Base-by-base conservation (phyloP, 2,113 vertebrate genomes). In the Burhinus bistriatus region DNA sequence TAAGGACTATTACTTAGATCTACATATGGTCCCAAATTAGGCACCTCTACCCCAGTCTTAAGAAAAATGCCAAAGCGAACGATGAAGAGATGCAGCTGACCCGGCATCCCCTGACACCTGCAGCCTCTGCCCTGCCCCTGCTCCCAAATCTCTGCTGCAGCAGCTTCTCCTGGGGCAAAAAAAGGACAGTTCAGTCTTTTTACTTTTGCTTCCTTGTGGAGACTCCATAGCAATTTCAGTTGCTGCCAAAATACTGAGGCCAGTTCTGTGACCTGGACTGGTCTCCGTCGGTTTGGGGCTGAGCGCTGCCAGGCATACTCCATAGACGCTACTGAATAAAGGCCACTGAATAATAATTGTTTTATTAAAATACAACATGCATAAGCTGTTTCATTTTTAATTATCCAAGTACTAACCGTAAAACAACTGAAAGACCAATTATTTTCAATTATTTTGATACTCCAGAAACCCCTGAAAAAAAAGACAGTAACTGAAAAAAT, bases 391-490 rank as follows among this genome's bases (percentile, higher is more conserved):
- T 83, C 25, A 76, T 65, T 94, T 92, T 84, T 95, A 79, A 97
- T 94, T 82, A 87, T 84, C 76, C 57, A 89, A 72, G 32, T 36
- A 75, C 25, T 89, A 87, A 87, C 44, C 40, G 72, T 70, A 89
- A 81, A 83, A 77, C 59, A 94, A 83, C 22, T 55, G 59, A 80
- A 92, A 93, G 45, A 81, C 38, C 68, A 83, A 93, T 94, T 94
- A 89, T 92, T 93, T 95, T 87, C 57, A 38, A 95, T 95, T 83
- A 92, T 68, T 87, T 82, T 79, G 69, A 95, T 92, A 86, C 52
- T 79, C 44, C 44, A 75, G 44, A 89, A 93, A 61, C 4, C 27
- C 23, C 11, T 68, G 27, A 1, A 27, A 75, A 88, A 89, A 78
- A 42, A 21, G 30, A 64, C 21, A 72, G 52, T 86, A 27, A 86